Conservation (phyloP, 2,888 invertebrate genomes). For the Exocentrus adspersus region DNA sequence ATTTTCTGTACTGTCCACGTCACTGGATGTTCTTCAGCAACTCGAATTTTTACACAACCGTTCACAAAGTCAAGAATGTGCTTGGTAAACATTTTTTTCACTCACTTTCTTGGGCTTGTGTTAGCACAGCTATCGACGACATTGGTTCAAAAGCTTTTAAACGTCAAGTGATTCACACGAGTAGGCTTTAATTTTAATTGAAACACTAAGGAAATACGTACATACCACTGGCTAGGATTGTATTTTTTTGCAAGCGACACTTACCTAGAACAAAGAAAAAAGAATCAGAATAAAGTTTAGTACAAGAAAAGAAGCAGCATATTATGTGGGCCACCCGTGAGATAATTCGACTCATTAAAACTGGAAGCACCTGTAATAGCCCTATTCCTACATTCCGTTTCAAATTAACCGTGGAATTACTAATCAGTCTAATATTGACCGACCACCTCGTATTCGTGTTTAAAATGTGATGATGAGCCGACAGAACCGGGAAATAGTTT, state of each 20-base stretch:
- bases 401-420: constrained; percentile 4
- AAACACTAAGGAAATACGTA: neutral
- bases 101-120: constrained; percentile 20
- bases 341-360: neutral
- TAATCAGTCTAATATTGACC: neutral
- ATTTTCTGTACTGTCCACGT: too few species aligned
- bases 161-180: constrained; percentile 22
- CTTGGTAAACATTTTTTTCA: constrained; percentile 26
- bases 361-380: neutral
- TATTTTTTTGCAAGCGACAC: neutral
- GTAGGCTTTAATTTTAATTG: constrained; percentile 11
- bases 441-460: neutral
- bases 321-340: neutral
- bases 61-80: constrained; percentile 15
- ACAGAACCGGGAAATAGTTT: too few species aligned
- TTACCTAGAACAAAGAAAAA: constrained; percentile 17
- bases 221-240: neutral
- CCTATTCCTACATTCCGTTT: neutral
- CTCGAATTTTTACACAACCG: neutral
- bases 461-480: neutral
- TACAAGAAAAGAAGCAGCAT: too few species aligned
- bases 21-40: neutral
- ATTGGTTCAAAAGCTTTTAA: neutral
- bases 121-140: constrained; percentile 22
- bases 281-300: neutral